Evolutionary conservation across 1,140 invertebrate genomes (phyloP).

Genomic region (Aleiodes sp.): DNA sequence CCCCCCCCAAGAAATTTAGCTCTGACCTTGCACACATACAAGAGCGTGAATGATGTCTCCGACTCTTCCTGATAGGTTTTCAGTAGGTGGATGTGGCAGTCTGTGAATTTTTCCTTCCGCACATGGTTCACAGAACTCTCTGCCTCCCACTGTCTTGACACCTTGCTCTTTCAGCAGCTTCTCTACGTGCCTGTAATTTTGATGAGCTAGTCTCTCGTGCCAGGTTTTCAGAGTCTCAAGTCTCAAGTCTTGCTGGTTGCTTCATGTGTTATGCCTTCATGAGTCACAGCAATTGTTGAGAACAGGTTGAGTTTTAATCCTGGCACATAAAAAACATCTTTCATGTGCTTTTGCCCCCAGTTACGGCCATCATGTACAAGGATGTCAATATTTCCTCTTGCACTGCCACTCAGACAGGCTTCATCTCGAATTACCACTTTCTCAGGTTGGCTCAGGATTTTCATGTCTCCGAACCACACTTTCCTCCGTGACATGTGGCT

Average conservation of each 20-base stretch:
- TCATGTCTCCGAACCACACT: constrained; percentile 18
- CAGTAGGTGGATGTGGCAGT: constrained; percentile 22
- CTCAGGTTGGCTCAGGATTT: neutral
- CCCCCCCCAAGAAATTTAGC: too few species aligned
- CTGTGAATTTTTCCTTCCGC: constrained; percentile 29
- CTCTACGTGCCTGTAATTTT: constrained; percentile 53
- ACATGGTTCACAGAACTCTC: constrained; percentile 34
- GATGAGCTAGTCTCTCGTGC: constrained; percentile 56
- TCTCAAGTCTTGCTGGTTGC: neutral
- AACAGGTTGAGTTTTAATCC: constrained; percentile 34
- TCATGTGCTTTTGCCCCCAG: constrained; percentile 36
- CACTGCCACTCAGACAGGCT: constrained; percentile 21
- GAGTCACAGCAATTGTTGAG: neutral
- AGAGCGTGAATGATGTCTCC: constrained; percentile 43
- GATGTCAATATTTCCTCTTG: constrained; percentile 19
- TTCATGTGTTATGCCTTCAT: neutral
- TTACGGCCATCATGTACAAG: constrained; percentile 16
- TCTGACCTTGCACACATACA: too few species aligned
- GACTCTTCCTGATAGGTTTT: neutral
- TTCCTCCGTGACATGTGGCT: constrained; percentile 14
- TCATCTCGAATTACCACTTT: constrained; percentile 18
- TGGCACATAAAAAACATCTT: constrained; percentile 55
- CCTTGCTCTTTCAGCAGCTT: constrained; percentile 44
- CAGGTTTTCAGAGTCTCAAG: constrained; percentile 44
- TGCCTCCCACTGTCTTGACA: constrained; percentile 27